Evolutionary conservation across 2,797 vertebrate genomes (phyloP).

Genomic region (Tokudaia tokunoshimensis): DNA sequence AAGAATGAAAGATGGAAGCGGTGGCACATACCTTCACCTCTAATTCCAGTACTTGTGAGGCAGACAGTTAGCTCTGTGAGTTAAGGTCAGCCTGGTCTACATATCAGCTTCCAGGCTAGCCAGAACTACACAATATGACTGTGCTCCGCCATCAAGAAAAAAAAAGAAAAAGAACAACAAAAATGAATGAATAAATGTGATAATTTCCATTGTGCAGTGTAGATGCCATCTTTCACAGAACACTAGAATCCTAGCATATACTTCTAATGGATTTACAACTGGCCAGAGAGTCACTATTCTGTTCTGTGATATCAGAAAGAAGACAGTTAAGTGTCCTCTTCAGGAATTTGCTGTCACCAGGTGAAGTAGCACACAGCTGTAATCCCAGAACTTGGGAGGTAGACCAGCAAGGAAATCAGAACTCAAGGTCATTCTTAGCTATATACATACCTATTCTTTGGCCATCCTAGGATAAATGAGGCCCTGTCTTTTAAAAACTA

Average conservation of each 20-base stretch:
- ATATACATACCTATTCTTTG: not conserved
- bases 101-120: not conserved
- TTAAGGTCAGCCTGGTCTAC: not conserved
- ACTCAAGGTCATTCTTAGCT: not conserved
- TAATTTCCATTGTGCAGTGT: not conserved
- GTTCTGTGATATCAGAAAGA: not conserved
- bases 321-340: not conserved
- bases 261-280: not conserved
- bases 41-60: not conserved
- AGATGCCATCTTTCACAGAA: not conserved
- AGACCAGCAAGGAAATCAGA: not conserved
- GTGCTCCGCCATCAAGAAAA: not conserved
- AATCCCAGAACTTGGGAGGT: not conserved
- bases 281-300: not conserved
- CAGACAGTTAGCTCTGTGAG: not conserved
- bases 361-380: not conserved
- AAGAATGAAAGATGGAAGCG: not conserved
- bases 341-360: not conserved
- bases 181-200: not conserved
- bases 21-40: not conserved
- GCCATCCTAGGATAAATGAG: not conserved
- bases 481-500: not conserved
- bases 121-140: not conserved
- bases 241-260: not conserved
- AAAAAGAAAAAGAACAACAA: not conserved